Conservation (phyloP, 2,113 vertebrate species). For the Amblyopsis rosae region DNA sequence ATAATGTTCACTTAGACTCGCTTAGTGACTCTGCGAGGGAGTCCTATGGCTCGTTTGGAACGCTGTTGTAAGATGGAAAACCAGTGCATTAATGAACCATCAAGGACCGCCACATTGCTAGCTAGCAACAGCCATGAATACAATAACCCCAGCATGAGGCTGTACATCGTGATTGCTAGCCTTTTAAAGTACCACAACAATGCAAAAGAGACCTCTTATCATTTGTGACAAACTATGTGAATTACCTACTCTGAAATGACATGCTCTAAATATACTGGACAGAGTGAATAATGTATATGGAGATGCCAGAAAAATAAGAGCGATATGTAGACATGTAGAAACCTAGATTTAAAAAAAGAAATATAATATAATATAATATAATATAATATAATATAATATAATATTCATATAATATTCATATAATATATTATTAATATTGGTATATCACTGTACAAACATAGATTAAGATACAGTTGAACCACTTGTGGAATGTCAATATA, state of each 20-base stretch:
- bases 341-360: too few relatives aligned
- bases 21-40: constrained; percentile 16
- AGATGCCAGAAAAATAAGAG: too few relatives aligned
- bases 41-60: constrained; percentile 9
- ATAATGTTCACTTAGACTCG: constrained; percentile 52
- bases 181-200: constrained; percentile 32
- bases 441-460: not conserved
- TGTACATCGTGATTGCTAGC: constrained; percentile 36
- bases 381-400: too few relatives aligned
- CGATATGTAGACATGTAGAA: too few relatives aligned
- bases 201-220: constrained; percentile 32
- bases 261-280: not conserved
- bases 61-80: constrained; percentile 31
- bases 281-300: too few relatives aligned
- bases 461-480: not conserved
- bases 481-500: not conserved
- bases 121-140: constrained; percentile 49
- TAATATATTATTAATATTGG: too few relatives aligned
- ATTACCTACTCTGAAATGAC: constrained; percentile 19
- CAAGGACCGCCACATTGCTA: constrained; percentile 47
- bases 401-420: too few relatives aligned
- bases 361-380: too few relatives aligned
- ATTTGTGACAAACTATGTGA: constrained; percentile 1
- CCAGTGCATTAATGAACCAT: constrained; percentile 55
- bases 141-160: constrained; percentile 34